Evolutionary conservation across 1,140 invertebrate genomes (phyloP), one percentile per base, ranked within the genome.

Genomic region (Wiebesia pumilae): DNA sequence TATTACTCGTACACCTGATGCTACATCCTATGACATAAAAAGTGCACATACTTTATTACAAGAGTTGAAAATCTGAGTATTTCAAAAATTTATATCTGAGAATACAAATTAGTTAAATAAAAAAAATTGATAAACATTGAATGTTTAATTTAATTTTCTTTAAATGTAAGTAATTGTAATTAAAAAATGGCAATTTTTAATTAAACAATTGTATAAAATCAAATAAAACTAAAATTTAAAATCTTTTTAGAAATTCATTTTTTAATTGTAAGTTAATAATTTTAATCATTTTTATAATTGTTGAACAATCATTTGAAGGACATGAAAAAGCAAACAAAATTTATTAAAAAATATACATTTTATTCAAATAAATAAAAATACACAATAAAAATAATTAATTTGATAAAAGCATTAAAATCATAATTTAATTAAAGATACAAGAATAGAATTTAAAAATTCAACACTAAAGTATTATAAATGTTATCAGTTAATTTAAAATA

Each of bases 1-100:
- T 4, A 93, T 88, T 71, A 93, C 92, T 73, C 93, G 90, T 33
- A 89, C 81, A 51, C 85, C 81, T 35, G 89, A 12, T 81, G 84
- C 43, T 87, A 90, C 91, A 40, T 92, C 91, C 81, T 88, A 78
- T 43, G 89, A 89, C 54, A 90, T 65, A 85, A 58, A 33, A 58
- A 21, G 10, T 19, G 33, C 14, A 75, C 33, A 27, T 65, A 62
- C 47, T 82, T 58, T 73, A 35, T 38, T 30, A 58, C 16, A 38
- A 75, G 3, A 73, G 19, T 62, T 62, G 24, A 54, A 54, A 10
- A 54, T 54, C 2, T 16, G 19, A 54, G 51, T 14, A 7, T 7
- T 47, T 7, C 43, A n/a, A n/a, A n/a, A 47, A 6, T 47, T 14
- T 47, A 47, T 47, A 47, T 47, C 6, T 47, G 43, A 7, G 14